Evolutionary conservation across 2,113 vertebrate species (phyloP).

Genomic region (Archocentrus centrarchus): DNA sequence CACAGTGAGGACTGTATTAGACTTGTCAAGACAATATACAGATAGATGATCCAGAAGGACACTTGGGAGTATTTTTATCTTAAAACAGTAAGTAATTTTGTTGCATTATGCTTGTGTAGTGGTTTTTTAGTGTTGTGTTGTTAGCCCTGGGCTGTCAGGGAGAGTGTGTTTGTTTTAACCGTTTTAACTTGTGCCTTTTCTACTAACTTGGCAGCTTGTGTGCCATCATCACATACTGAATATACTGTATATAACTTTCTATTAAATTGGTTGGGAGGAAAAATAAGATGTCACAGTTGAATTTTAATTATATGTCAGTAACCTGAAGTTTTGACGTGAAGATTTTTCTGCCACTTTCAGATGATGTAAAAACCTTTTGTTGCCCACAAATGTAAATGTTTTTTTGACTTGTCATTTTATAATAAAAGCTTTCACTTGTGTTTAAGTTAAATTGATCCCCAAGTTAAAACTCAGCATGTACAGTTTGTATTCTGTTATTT

Average conservation of each 20-base stretch:
- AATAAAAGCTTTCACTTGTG: not conserved
- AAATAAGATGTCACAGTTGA: not conserved
- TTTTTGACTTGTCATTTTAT: not conserved
- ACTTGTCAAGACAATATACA: not conserved
- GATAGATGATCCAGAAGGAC: not conserved
- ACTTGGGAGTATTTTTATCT: not conserved
- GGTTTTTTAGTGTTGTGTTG: not conserved
- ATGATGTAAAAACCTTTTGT: no score
- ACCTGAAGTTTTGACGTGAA: not conserved
- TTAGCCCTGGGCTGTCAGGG: not conserved
- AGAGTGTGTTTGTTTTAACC: not conserved
- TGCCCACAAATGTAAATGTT: no score
- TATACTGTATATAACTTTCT: not conserved
- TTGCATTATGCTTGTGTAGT: not conserved
- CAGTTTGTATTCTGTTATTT: not conserved
- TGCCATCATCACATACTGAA: not conserved
- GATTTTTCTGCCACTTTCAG: no score
- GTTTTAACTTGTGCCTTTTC: not conserved
- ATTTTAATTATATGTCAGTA: not conserved
- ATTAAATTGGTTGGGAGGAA: not conserved
- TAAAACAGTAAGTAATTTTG: not conserved
- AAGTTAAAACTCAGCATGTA: not conserved
- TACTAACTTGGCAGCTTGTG: not conserved
- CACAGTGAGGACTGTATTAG: not conserved
- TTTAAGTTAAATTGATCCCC: not conserved